Conservation (phyloP, 2,113 vertebrate species). For the Oreotrochilus melanogaster region DNA sequence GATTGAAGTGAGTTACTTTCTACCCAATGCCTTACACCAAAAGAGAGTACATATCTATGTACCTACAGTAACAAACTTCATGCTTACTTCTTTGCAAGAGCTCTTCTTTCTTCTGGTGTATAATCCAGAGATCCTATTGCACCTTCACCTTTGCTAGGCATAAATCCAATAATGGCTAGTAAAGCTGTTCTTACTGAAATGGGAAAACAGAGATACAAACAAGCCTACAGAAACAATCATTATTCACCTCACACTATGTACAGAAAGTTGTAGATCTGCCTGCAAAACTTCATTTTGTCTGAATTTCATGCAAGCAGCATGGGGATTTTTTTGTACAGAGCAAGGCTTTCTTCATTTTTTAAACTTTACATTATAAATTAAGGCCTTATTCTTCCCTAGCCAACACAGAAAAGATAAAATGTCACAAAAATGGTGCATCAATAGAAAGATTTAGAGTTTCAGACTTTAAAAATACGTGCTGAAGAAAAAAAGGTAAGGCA, state of each 20-base stretch:
- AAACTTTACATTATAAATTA: background rate
- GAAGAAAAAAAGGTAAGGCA: background rate
- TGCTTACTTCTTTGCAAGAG: constrained; percentile 96
- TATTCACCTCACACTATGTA: background rate
- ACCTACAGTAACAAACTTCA: background rate
- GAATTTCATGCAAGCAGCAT: background rate
- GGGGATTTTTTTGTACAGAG: background rate
- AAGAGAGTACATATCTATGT: background rate
- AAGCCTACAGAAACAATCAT: background rate
- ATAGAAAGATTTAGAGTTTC: background rate
- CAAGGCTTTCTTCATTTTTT: background rate
- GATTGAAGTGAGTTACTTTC: background rate
- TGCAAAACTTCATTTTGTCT: background rate
- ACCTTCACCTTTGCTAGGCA: constrained; percentile 98
- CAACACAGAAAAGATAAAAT: background rate
- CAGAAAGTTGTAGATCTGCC: background rate
- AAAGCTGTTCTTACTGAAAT: constrained; percentile 94
- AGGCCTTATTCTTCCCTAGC: background rate
- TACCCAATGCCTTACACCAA: background rate
- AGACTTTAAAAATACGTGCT: background rate
- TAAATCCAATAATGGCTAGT: constrained; percentile 98
- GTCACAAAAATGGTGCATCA: background rate
- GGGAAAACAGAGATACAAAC: constrained; percentile 49
- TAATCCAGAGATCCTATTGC: constrained; percentile 99
- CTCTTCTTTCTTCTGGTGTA: constrained; percentile 93